phyloP scores from a whole-genome alignment of 2,888 invertebrate genomes.

The Cheilosia pagana region DNA sequence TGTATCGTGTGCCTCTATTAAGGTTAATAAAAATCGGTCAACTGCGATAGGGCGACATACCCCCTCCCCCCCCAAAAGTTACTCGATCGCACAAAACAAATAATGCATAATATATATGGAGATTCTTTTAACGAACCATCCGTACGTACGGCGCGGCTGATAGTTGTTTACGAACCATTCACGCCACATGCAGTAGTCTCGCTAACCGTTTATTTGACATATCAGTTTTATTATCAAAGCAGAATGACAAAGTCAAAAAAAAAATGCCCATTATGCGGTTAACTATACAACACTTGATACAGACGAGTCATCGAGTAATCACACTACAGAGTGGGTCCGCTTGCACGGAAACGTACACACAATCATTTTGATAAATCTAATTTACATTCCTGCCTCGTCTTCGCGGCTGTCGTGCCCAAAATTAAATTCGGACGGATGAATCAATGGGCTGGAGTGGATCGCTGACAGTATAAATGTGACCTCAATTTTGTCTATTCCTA shows the following conservation, averaged over 20 bases:
- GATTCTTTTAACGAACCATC: constrained; percentile 29
- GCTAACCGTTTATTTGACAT: constrained; percentile 60
- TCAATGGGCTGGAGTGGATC: neutral
- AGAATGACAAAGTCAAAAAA: constrained; percentile 14
- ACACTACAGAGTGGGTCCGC: neutral
- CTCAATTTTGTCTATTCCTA: constrained; percentile 41
- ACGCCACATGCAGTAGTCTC: constrained; percentile 31
- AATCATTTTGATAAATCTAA: constrained; percentile 27
- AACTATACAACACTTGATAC: constrained; percentile 24
- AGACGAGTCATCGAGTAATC: constrained; percentile 8
- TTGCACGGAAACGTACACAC: constrained; percentile 9
- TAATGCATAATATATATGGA: constrained; percentile 22
- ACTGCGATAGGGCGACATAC: constrained; percentile 28
- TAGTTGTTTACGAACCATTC: constrained; percentile 49
- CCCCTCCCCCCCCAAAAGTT: neutral
- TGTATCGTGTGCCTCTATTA: constrained; percentile 41
- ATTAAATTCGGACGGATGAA: constrained; percentile 11
- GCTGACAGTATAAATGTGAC: constrained; percentile 43
- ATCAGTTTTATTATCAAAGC: constrained; percentile 54
- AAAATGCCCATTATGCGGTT: constrained; percentile 22
- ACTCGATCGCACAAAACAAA: constrained; percentile 5
- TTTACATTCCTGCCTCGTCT: constrained; percentile 15
- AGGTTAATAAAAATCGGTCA: constrained; percentile 65
- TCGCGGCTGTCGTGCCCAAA: constrained; percentile 8
- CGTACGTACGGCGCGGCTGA: constrained; percentile 22